These are phyloP conservation scores for Drosophila recens DNA, from an alignment of 2,888 invertebrate species.

Conservation along the genomic window DNA sequence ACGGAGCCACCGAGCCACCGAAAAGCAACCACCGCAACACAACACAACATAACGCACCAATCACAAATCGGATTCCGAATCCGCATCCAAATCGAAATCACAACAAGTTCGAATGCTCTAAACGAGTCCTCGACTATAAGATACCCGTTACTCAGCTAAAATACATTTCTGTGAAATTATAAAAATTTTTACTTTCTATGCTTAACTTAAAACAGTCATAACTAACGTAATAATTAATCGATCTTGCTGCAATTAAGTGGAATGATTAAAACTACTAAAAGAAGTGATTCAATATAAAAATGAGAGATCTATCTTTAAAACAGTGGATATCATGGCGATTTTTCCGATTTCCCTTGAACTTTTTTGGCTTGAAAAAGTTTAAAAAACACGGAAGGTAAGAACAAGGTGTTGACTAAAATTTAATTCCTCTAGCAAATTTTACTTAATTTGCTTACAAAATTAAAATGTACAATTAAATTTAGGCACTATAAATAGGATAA, in stretches of 20 bases:
- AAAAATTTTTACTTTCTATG: no score
- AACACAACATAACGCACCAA: constrained; percentile 45
- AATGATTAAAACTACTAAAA: background rate
- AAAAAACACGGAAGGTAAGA: no score
- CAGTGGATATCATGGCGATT: no score
- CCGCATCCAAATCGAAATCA: constrained; percentile 15
- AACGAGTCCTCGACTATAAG: background rate
- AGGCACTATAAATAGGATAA: no score
- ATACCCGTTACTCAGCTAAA: background rate
- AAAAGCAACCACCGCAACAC: constrained; percentile 56
- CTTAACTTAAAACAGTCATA: no score
- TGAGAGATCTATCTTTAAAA: background rate
- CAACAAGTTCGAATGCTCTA: background rate
- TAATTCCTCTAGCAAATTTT: background rate
- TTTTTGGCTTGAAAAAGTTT: no score
- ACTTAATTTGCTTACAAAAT: no score
- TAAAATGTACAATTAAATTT: no score
- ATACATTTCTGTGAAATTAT: background rate
- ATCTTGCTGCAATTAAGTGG: background rate
- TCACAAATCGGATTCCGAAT: constrained; percentile 44
- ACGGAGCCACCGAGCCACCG: constrained; percentile 28
- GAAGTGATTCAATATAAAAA: background rate
- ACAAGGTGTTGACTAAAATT: background rate
- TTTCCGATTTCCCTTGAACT: no score
- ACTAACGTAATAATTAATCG: background rate